Percentiles rank a stretch among this genome's conserved stretches.
Conservation (phyloP, 2,797 vertebrate genomes). For the Pantherophis vulpinus region DNA sequence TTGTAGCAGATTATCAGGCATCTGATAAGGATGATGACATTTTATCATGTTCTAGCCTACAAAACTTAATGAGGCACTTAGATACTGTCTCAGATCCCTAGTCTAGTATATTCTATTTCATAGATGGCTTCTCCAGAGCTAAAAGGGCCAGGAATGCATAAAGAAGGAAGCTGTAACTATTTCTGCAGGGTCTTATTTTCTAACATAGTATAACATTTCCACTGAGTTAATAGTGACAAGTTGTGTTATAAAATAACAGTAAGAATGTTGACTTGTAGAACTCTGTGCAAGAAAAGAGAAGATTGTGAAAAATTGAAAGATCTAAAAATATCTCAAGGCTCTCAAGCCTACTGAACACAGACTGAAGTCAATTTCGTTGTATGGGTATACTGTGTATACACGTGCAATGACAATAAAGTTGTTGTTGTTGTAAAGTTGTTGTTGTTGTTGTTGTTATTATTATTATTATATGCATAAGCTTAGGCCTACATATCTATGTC, state of each 20-base stretch:
- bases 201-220: conserved; percentile 48
- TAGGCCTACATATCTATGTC: background rate
- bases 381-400: too few species aligned
- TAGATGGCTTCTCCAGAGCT: conserved; percentile 47
- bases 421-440: too few species aligned
- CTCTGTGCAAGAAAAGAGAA: background rate
- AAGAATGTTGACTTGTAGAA: background rate
- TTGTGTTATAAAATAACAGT: conserved; percentile 29
- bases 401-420: too few species aligned
- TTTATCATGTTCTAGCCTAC: conserved; percentile 75
- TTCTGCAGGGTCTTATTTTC: conserved; percentile 25
- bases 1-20: conserved; percentile 73
- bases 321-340: background rate
- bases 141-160: conserved; percentile 52
- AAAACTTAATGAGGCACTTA: conserved; percentile 78
- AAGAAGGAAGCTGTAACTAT: conserved; percentile 54
- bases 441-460: too few species aligned
- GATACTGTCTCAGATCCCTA: conserved; percentile 65
- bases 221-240: conserved; percentile 10
- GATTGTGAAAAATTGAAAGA: background rate
- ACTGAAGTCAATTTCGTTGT: background rate
- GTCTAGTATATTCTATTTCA: conserved; percentile 56
- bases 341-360: background rate
- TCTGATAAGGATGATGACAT: conserved; percentile 75
- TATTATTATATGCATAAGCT: background rate